Percentiles rank a stretch among this genome's conserved stretches.
phyloP scores from a whole-genome alignment of 2,113 vertebrate genomes.

The Oryzias curvinotus region DNA sequence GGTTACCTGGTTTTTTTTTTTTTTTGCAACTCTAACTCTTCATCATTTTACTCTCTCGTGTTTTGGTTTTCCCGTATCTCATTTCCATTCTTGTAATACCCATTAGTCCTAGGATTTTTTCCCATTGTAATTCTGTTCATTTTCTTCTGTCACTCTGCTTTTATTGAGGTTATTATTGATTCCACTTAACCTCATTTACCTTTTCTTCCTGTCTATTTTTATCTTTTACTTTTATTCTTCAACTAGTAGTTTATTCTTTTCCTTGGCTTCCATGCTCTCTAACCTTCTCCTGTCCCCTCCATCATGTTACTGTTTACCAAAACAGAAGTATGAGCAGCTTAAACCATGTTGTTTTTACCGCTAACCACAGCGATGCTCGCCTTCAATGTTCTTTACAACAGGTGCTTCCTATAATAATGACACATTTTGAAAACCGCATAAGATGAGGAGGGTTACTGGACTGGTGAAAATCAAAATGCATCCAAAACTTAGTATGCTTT shows the following conservation, averaged over 20 bases:
- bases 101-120: background rate
- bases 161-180: slow-evolving; percentile 7
- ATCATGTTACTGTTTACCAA: too few relatives aligned
- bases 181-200: slow-evolving; percentile 20
- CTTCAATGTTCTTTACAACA: too few relatives aligned
- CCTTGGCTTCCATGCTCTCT: slow-evolving; percentile 2
- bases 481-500: background rate
- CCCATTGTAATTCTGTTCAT: background rate
- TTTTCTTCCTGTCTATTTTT: slow-evolving; percentile 4
- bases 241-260: slow-evolving; percentile 7
- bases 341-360: too few relatives aligned
- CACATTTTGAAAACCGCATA: background rate
- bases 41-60: background rate
- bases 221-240: slow-evolving; percentile 18
- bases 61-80: background rate
- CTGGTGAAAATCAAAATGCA: background rate
- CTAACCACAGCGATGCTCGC: too few relatives aligned
- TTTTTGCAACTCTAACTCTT: background rate
- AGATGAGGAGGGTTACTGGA: background rate
- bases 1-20: background rate
- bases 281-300: background rate
- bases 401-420: too few relatives aligned
- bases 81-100: background rate
- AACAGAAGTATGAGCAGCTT: too few relatives aligned
- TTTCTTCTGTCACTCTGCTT: background rate